Percentiles rank a stretch among this genome's conserved stretches.
These are phyloP conservation scores for Pardalotus punctatus DNA, from an alignment of 2,113 vertebrate genomes.

Conservation along the genomic window DNA sequence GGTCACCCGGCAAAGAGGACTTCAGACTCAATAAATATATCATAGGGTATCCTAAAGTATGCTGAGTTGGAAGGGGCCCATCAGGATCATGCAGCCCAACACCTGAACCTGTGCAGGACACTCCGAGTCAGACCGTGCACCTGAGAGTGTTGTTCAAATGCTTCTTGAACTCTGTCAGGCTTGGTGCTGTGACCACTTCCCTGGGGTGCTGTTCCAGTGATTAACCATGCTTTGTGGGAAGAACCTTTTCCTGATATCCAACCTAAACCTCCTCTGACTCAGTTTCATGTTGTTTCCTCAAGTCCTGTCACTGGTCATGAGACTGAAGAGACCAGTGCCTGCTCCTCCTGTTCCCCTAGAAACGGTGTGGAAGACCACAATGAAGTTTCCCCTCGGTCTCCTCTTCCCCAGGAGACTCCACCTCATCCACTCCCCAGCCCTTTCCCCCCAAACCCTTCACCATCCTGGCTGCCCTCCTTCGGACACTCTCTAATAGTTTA, in stretches of 20 bases:
- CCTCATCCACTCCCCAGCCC: neutral
- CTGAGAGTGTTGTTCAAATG: neutral
- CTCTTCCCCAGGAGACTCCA: neutral
- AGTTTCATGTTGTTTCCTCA: rapidly evolving
- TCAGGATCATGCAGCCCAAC: rapidly evolving
- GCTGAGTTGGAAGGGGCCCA: neutral
- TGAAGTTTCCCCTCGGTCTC: neutral
- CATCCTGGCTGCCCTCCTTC: neutral
- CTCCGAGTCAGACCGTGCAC: neutral
- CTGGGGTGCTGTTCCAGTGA: neutral
- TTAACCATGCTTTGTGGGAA: rapidly evolving
- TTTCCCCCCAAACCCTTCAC: neutral
- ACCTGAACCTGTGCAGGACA: neutral
- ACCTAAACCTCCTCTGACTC: neutral
- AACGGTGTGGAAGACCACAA: neutral
- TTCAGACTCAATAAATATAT: neutral
- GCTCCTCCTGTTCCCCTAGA: rapidly evolving
- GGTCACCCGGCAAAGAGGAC: rapidly evolving
- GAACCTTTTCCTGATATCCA: neutral
- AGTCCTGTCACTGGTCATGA: neutral
- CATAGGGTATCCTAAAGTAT: neutral
- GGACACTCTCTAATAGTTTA: rapidly evolving
- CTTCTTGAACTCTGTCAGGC: neutral
- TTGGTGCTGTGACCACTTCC: neutral
- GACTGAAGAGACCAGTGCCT: neutral